A percentile compares a stretch with the other conserved stretches of the same genome.
Conservation (phyloP, 1,140 invertebrate genomes). For the Ladona fulva region DNA sequence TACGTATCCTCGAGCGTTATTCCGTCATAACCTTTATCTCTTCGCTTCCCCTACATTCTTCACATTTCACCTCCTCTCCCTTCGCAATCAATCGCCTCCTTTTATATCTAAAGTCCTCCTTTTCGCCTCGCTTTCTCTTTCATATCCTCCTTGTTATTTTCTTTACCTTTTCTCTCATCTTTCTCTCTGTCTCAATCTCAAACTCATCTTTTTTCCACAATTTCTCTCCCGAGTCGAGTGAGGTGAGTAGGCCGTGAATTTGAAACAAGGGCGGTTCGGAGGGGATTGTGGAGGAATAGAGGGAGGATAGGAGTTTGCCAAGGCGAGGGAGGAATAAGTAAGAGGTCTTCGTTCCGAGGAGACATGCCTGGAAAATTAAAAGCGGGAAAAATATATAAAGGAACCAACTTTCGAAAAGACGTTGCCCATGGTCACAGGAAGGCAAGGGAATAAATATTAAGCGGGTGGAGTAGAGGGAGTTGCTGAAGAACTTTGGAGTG, state of each 20-base stretch:
- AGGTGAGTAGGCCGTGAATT: neutral
- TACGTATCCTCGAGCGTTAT: no score
- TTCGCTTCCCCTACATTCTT: no score
- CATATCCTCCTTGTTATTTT: neutral
- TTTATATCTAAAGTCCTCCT: no score
- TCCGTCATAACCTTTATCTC: no score
- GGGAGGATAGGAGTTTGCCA: neutral
- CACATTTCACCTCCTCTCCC: no score
- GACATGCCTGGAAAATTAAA: conserved; percentile 5
- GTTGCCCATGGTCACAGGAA: neutral
- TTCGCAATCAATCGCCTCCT: no score
- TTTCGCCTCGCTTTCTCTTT: neutral
- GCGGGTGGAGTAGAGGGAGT: neutral
- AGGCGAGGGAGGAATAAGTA: neutral
- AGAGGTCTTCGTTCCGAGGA: conserved; percentile 2
- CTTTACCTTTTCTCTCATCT: no score
- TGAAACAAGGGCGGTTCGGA: neutral
- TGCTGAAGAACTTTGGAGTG: neutral
- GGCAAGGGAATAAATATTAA: conserved; percentile 1
- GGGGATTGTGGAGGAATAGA: neutral
- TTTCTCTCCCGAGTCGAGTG: no score
- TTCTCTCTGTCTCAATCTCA: neutral
- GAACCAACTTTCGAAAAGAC: neutral
- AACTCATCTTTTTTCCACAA: neutral
- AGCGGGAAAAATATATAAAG: neutral